Evolutionary conservation across 1,140 invertebrate genomes (phyloP), one percentile per base, ranked within the genome.

Genomic region (Caenorhabditis brenneri): DNA sequence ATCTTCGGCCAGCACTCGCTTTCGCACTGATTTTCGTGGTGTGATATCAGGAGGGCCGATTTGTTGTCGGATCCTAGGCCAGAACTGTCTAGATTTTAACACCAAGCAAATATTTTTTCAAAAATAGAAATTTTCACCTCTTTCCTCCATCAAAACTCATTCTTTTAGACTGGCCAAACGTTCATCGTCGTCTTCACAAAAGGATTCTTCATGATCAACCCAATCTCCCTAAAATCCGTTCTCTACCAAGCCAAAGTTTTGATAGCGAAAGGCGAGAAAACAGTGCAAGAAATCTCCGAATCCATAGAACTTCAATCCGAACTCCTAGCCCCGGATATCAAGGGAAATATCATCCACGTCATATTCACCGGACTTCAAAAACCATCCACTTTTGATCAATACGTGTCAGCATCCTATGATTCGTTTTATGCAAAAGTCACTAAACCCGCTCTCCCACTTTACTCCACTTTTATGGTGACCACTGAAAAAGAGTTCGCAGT

Each of bases 221-320:
- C 81, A 29, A 65, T 82, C 29, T 82, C 81, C 7, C 81, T 82
- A 15, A 58, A 82, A 31, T 46, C 81, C 3, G 60, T 60, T 27
- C 60, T 82, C 7, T 51, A 65, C 12, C 81, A 82, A 60, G 27
- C 33, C 4, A 82, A 74, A 58, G 31, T 74, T 33, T 24, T 65
- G 53, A 82, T 82, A 31, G 81, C 81, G 16, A 82, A 82, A 39
- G 58, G 81, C 4, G 81, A 82, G 42, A 82, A 82, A 46, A 82
- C 81, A 33, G 81, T 80, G 29, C 19, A 42, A 53, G 29, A 80
- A 53, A 51, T 80, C 1, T 80, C 79, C 0, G 39, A 80, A 22
- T 80, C 79, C 15, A 51, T 80, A 3, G 79, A 80, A 39, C 48
- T 80, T 36, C 79, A 80, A 55, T 80, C 48, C 1, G 79, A 80